Evolutionary conservation across 2,113 vertebrate genomes (phyloP), one percentile per base, ranked within the genome.

Genomic region (Poeciliopsis retropinna): DNA sequence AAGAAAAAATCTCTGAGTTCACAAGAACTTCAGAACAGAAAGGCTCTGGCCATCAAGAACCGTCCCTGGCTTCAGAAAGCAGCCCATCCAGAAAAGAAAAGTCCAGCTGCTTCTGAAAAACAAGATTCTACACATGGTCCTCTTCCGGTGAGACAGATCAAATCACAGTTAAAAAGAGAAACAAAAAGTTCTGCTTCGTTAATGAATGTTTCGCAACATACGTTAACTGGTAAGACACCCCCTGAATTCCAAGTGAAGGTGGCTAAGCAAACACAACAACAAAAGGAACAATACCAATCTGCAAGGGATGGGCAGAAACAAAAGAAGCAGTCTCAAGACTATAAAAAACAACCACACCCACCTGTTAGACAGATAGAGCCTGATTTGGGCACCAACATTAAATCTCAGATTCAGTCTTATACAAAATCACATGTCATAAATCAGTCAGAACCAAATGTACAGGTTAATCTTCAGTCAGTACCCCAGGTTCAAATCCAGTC

Each of bases 21-120:
- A 4, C 72, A 83, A 37, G 81, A 92, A 28, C 80, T 92, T 29
- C 88, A 92, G 64, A 81, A 60, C 30, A 88, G 82, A 73, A 95
- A 94, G 37, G 81, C 90, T 14, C 85, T 84, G 61, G 89, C 85
- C 25, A 51, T 78, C 64, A 91, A 89, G 70, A 94, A 93, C 68
- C 90, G 94, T 5, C 94, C 94, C 10, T 95, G 94, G 94, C 87
- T 94, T 51, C 91, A 94, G 67, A 90, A 91, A 81, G 76, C 87
- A 30, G 34, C 41, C 2, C 37, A 68, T 32, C 64, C 14, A 25
- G 70, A 90, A 60, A 78, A 32, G 15, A 78, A 67, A 61, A n/a
- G 44, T 47, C 28, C 65, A 78, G 0, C 8, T 63, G 15, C 70
- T 39, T 12, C 29, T 82, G 27, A 72, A 86, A 64, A 67, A 25